Evolutionary conservation across 1,140 invertebrate genomes (phyloP).

Genomic region (Aphelenchoides fujianensis): DNA sequence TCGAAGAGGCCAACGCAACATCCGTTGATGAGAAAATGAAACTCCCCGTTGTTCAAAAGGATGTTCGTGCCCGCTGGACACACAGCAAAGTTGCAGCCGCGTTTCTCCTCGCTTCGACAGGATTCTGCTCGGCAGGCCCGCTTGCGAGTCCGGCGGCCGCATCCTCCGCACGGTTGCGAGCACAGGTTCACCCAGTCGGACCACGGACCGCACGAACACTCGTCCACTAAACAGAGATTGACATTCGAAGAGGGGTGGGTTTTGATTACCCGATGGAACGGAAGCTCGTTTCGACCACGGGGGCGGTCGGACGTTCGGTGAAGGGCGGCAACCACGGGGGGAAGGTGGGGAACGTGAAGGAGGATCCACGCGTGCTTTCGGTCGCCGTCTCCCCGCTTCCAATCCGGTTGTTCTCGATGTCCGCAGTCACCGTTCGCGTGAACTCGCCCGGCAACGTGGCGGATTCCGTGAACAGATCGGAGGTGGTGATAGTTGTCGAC

Average conservation of each 20-base stretch:
- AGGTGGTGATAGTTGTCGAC: slow-evolving; percentile 20
- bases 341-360: background rate
- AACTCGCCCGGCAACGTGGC: slow-evolving; percentile 3
- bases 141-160: slow-evolving; percentile 45
- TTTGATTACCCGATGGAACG: no score
- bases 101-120: slow-evolving; percentile 54
- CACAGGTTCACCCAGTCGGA: slow-evolving; percentile 51
- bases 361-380: background rate
- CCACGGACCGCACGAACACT: slow-evolving; percentile 52
- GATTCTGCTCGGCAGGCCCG: slow-evolving; percentile 41
- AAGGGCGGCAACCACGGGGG: slow-evolving; percentile 7
- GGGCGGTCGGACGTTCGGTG: background rate
- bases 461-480: background rate
- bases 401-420: slow-evolving; percentile 2
- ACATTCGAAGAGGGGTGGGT: no score
- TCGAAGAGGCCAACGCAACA: slow-evolving; percentile 58
- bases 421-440: background rate
- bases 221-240: no score
- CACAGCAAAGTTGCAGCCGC: slow-evolving; percentile 54
- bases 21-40: slow-evolving; percentile 60
- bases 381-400: background rate
- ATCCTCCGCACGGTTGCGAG: slow-evolving; percentile 57
- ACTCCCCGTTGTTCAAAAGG: slow-evolving; percentile 59
- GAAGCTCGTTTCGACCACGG: no score
- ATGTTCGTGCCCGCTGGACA: slow-evolving; percentile 59